These are phyloP conservation scores for Hiodon alosoides DNA, from an alignment of 2,113 vertebrate genomes.

Conservation along the genomic window DNA sequence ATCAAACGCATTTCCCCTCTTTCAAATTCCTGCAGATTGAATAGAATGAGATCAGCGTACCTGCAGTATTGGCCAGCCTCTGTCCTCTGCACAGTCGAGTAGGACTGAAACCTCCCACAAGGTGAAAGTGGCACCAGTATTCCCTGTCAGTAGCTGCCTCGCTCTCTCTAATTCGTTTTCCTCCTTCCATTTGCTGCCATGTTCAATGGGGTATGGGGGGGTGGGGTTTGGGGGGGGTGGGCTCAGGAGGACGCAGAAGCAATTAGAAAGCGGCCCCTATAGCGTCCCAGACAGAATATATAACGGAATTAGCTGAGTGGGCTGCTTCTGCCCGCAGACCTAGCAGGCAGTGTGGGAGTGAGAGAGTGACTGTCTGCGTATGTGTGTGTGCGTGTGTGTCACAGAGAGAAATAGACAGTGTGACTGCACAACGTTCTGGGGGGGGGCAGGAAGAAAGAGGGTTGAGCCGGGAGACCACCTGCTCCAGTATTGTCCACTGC, in stretches of 20 bases:
- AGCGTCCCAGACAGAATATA: constrained; percentile 67
- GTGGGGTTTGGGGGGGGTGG: constrained; percentile 34
- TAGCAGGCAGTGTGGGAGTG: constrained; percentile 36
- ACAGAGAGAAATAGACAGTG: constrained; percentile 19
- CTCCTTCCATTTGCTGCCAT: constrained; percentile 63
- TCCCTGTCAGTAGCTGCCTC: constrained; percentile 56
- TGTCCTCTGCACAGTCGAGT: constrained; percentile 49
- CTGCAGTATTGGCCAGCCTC: constrained; percentile 46
- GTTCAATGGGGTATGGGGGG: constrained; percentile 49
- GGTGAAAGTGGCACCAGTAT: constrained; percentile 67
- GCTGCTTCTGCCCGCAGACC: constrained; percentile 46
- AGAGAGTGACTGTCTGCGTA: constrained; percentile 19
- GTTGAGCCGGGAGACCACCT: constrained; percentile 12
- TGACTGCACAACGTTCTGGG: constrained; percentile 9
- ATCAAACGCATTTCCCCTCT: not conserved
- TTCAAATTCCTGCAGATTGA: not conserved
- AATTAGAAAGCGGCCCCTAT: constrained; percentile 70
- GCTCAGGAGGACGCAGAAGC: constrained; percentile 71
- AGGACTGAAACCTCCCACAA: constrained; percentile 50
- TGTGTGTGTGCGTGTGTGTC: constrained; percentile 24
- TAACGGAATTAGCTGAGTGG: constrained; percentile 68
- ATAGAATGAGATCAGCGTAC: constrained; percentile 26
- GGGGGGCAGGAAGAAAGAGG: constrained; percentile 8
- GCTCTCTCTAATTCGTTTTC: constrained; percentile 56
- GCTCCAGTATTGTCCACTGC: constrained; percentile 20